phyloP scores from a whole-genome alignment of 64 coral and sea anemone genomes.

The Platygyra sinensis region DNA sequence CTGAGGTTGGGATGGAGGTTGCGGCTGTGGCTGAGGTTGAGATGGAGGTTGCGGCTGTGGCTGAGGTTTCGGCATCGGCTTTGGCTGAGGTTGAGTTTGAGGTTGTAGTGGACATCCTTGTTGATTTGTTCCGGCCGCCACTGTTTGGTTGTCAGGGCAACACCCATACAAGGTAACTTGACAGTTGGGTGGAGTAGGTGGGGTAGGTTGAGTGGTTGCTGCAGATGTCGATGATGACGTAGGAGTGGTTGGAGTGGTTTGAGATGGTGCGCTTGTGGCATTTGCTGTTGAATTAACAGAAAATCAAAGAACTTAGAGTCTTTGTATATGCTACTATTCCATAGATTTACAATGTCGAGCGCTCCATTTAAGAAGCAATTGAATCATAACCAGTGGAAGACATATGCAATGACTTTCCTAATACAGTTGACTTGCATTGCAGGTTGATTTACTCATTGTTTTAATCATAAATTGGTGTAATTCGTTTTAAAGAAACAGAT shows the following conservation, averaged over 20 bases:
- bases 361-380: too few relatives aligned
- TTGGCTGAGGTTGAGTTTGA: too few relatives aligned
- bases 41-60: background rate
- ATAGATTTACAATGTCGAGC: too few relatives aligned
- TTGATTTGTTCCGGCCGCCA: slow-evolving; percentile 42
- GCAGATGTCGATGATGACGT: background rate
- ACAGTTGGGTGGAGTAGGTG: background rate
- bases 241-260: background rate
- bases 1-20: background rate
- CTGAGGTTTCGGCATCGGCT: background rate
- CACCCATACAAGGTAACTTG: slow-evolving; percentile 47
- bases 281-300: background rate
- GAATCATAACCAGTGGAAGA: too few relatives aligned
- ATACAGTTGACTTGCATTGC: too few relatives aligned
- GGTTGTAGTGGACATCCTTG: slow-evolving; percentile 33
- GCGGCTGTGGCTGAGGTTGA: background rate
- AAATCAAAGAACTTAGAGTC: background rate
- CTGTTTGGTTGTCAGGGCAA: slow-evolving; percentile 52
- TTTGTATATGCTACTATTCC: too few relatives aligned
- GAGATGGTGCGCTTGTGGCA: background rate
- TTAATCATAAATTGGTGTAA: too few relatives aligned
- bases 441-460: too few relatives aligned
- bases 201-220: slow-evolving; percentile 12
- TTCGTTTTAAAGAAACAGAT: background rate
- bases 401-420: too few relatives aligned